Evolutionary conservation across 1,140 invertebrate species (phyloP).

Genomic region (Danaus melanippus): DNA sequence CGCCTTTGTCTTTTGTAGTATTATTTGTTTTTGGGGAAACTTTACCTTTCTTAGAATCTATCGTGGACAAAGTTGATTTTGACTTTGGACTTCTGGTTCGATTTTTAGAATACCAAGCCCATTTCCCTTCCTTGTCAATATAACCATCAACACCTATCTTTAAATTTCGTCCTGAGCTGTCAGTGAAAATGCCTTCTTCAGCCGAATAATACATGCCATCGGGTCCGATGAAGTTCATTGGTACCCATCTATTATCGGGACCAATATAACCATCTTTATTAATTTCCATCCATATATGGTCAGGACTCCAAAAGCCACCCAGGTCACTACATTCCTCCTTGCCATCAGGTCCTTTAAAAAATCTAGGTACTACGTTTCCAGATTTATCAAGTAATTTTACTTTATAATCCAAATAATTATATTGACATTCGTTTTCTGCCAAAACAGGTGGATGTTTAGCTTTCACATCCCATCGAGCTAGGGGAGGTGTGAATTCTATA

Average conservation of each 20-base stretch:
- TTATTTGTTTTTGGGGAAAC: constrained; percentile 13
- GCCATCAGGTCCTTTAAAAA: constrained; percentile 61
- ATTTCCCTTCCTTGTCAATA: constrained; percentile 57
- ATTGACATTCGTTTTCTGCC: constrained; percentile 45
- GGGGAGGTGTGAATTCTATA: constrained; percentile 56
- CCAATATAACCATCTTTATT: constrained; percentile 63
- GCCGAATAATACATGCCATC: constrained; percentile 58
- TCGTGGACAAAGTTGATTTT: constrained; percentile 26
- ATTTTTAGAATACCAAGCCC: constrained; percentile 49
- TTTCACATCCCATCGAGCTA: constrained; percentile 48
- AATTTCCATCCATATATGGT: constrained; percentile 52
- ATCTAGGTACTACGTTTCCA: constrained; percentile 51
- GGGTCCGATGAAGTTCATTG: constrained; percentile 59
- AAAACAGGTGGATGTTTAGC: constrained; percentile 46
- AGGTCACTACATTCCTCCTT: constrained; percentile 61
- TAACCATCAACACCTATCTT: constrained; percentile 61
- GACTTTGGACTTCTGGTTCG: constrained; percentile 34
- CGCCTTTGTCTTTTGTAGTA: constrained; percentile 14
- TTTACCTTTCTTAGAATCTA: constrained; percentile 11
- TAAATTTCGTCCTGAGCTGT: constrained; percentile 32
- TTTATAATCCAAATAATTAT: constrained; percentile 61
- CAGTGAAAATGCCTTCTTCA: constrained; percentile 53
- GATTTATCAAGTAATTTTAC: constrained; percentile 55
- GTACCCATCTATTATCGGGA: constrained; percentile 56
- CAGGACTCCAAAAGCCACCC: constrained; percentile 56